Evolutionary conservation across 2,113 vertebrate species (phyloP), one percentile per base, ranked within the genome.

Genomic region (Myotis lucifugus): DNA sequence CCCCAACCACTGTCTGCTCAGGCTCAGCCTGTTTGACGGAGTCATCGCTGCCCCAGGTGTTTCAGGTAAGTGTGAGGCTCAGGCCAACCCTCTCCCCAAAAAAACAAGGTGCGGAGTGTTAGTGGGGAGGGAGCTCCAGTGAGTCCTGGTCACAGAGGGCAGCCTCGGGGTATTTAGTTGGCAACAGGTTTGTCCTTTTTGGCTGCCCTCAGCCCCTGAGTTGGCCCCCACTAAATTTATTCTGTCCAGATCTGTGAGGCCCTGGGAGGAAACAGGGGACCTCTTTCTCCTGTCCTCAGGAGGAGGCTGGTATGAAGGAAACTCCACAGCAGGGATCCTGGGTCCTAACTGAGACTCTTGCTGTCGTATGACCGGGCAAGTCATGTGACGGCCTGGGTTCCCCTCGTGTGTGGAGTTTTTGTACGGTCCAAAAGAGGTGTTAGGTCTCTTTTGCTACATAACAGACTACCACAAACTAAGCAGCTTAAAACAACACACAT

Each of bases 31-130:
- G 97, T 0, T 92, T 98, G 97, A 98, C 92, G 0, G 21, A 0
- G 3, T 69, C 27, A 0, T 85, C 1, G 0, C 86, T 48, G 87
- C 85, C 96, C 90, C 88, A 87, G 96, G 96, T 90, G 87, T 97
- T 98, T 98, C 97, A 79, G 0, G 11, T 98, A 78, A 95, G 98
- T 97, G 34, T 25, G 18, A 85, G 73, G 6, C 66, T 18, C 5
- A 9, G 29, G 52, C 76, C 34, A 32, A 2, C 21, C 19, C 8
- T 21, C 12, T 6, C 2, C 6, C 13, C 17, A 0, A 23, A 2
- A 46, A 23, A 29, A 52, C 32, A 59, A 66, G 40, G 67, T 3
- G 37, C 81, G 42, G 67, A 21, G 8, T 66, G 19, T 8, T 12
- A 48, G 34, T 72, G 25, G 29, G 1, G 2, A 48, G 25, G 52